A percentile compares a stretch with the other conserved stretches of the same genome.
These are phyloP conservation scores for Zoanthus sansibaricus DNA, from an alignment of 92 coral and sea anemone species.

Conservation along the genomic window DNA sequence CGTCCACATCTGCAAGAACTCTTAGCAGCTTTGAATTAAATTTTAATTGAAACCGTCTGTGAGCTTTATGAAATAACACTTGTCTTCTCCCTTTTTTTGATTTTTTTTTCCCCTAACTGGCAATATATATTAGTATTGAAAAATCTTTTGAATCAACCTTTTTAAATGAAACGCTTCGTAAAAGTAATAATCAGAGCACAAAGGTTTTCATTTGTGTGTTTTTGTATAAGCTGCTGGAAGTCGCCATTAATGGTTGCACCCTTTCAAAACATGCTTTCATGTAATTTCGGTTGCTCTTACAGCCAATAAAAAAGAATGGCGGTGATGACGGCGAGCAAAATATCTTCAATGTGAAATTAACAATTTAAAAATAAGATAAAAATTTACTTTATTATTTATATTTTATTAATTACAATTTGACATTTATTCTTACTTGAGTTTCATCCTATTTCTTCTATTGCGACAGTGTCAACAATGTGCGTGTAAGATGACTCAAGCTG, in stretches of 20 bases:
- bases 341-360: constrained; percentile 7
- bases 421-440: background rate
- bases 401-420: background rate
- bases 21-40: constrained; percentile 29
- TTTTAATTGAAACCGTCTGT: constrained; percentile 44
- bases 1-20: background rate
- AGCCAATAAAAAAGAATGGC: constrained; percentile 31
- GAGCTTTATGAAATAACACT: background rate
- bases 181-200: background rate
- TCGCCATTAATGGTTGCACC: background rate
- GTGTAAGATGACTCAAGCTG: background rate
- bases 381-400: background rate
- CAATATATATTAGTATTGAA: background rate
- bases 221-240: background rate
- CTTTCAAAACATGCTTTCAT: background rate
- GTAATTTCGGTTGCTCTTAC: background rate
- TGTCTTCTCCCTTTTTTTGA: background rate
- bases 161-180: background rate
- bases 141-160: background rate
- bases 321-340: background rate
- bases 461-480: background rate
- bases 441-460: background rate
- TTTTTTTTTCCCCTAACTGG: background rate
- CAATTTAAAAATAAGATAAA: constrained; percentile 11
- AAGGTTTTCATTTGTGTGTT: background rate